phyloP scores from a whole-genome alignment of 2,888 invertebrate species.

The Xylophagus ater region DNA sequence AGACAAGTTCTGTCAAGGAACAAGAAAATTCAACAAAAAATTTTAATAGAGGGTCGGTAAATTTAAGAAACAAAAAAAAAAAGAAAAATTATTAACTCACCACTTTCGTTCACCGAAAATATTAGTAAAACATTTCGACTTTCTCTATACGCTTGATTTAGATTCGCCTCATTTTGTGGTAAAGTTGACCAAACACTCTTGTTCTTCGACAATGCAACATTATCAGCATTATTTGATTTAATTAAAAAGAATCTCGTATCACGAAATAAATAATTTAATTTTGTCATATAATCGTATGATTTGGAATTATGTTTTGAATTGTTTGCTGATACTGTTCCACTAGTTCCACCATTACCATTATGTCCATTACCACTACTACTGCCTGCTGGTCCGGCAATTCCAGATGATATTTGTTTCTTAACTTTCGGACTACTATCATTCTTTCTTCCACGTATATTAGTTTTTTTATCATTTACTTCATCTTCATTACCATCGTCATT shows the following conservation, averaged over 20 bases:
- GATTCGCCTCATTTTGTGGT: constrained; percentile 90
- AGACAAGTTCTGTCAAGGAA: too few species aligned
- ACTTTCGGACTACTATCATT: constrained; percentile 3
- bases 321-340: constrained; percentile 20
- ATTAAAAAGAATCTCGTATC: constrained; percentile 93
- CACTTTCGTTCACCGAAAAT: constrained; percentile 97
- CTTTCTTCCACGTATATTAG: too few species aligned
- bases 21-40: too few species aligned
- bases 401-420: constrained; percentile 13
- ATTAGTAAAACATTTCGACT: constrained; percentile 88
- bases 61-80: not conserved
- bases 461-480: constrained; percentile 4
- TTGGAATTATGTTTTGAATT: constrained; percentile 41
- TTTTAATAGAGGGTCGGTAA: not conserved
- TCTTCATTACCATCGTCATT: not conserved
- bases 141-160: constrained; percentile 89
- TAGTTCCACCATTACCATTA: constrained; percentile 4
- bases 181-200: constrained; percentile 97
- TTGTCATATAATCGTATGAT: constrained; percentile 75
- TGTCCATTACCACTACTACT: constrained; percentile 13
- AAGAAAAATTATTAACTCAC: constrained; percentile 23
- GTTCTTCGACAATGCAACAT: constrained; percentile 86
- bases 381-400: constrained; percentile 5
- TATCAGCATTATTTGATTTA: constrained; percentile 96
- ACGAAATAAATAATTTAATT: constrained; percentile 86